Percentiles rank a stretch among this genome's conserved stretches.
phyloP scores from a whole-genome alignment of 2,797 vertebrate species.

The Euphonia xanthogaster region DNA sequence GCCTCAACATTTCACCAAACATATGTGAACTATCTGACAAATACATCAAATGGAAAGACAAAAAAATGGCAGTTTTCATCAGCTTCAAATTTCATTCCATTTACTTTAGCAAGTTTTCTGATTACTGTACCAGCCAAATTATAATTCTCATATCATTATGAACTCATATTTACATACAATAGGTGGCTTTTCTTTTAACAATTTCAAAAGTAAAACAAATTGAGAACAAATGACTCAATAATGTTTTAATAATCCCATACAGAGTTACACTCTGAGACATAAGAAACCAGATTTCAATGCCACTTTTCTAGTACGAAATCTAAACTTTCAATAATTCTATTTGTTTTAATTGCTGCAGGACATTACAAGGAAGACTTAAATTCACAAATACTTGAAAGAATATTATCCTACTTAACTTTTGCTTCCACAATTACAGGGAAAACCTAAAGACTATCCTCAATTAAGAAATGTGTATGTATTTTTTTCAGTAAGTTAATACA shows the following conservation, averaged over 20 bases:
- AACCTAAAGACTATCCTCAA: not conserved
- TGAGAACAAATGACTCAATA: not conserved
- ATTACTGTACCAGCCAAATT: not conserved
- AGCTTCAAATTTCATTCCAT: not conserved
- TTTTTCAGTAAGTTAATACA: not conserved
- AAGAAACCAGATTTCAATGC: not conserved
- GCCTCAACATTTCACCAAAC: not conserved
- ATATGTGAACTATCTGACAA: not conserved
- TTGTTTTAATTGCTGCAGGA: not conserved
- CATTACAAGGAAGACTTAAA: not conserved
- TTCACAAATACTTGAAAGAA: not conserved
- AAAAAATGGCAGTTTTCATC: not conserved
- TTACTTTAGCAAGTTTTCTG: not conserved
- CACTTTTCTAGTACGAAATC: not conserved
- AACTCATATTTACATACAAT: not conserved
- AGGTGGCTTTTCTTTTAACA: not conserved
- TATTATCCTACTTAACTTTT: not conserved
- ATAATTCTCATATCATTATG: not conserved
- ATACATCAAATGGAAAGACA: not conserved
- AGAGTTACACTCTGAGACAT: not conserved
- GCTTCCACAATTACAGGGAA: not conserved
- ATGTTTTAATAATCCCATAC: not conserved
- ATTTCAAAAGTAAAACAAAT: not conserved
- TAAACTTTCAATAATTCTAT: not conserved
- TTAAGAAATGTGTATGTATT: rapidly evolving